Conservation (phyloP, 2,888 invertebrate genomes). For the Dermolepida albohirtum region DNA sequence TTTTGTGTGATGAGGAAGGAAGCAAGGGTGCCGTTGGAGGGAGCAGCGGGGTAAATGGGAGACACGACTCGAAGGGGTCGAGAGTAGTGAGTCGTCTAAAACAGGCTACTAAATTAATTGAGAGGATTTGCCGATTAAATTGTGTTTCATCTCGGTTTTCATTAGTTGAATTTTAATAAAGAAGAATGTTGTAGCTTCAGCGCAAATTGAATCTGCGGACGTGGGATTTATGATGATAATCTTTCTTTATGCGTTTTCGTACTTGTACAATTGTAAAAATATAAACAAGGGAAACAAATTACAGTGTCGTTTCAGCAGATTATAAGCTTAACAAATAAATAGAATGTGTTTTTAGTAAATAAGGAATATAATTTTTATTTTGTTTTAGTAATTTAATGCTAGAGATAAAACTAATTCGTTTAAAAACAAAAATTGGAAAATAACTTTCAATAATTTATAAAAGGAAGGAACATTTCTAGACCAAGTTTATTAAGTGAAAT, state of each 20-base stretch:
- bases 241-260: slow-evolving; percentile 25
- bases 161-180: slow-evolving; percentile 38
- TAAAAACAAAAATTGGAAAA: too few species aligned
- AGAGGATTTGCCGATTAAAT: slow-evolving; percentile 38
- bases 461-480: too few species aligned
- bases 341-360: too few species aligned
- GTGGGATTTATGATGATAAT: slow-evolving; percentile 32
- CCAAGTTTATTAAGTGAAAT: too few species aligned
- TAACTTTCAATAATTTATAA: too few species aligned
- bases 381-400: too few species aligned
- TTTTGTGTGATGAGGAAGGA: slow-evolving; percentile 32
- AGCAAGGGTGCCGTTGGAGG: background rate
- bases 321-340: too few species aligned
- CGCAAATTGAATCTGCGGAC: slow-evolving; percentile 32
- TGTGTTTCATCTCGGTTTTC: slow-evolving; percentile 37
- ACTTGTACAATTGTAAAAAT: background rate
- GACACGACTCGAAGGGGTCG: background rate
- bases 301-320: background rate
- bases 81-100: slow-evolving; percentile 27
- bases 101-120: slow-evolving; percentile 32
- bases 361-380: too few species aligned
- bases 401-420: too few species aligned
- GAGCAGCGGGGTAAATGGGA: background rate
- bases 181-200: slow-evolving; percentile 36
- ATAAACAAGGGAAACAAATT: background rate